Evolutionary conservation across 2,888 invertebrate genomes (phyloP).

Genomic region (Sturmia bella): DNA sequence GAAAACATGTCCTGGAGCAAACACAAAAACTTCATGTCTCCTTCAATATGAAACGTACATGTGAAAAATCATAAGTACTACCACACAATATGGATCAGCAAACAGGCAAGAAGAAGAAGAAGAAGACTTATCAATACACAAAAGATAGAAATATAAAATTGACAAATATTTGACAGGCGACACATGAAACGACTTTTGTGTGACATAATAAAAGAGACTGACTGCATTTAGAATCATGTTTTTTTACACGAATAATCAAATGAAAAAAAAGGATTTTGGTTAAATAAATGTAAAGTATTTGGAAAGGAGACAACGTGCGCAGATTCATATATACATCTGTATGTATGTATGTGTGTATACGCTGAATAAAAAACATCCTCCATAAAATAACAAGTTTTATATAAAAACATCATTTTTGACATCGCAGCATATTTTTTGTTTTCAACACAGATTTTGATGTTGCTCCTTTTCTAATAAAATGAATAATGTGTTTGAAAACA

Average conservation of each 20-base stretch:
- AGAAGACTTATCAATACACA: constrained; percentile 15
- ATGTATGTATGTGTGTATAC: not conserved
- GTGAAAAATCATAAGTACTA: constrained; percentile 31
- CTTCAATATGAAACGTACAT: constrained; percentile 1
- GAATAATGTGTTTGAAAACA: constrained; percentile 40
- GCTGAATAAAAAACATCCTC: constrained; percentile 32
- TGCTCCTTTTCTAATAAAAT: constrained; percentile 41
- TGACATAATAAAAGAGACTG: constrained; percentile 23
- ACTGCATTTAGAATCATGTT: not conserved
- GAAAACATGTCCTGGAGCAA: constrained; percentile 50
- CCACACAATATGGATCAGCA: constrained; percentile 9
- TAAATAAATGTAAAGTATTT: constrained; percentile 54
- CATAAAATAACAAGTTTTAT: constrained; percentile 65
- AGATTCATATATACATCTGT: no score
- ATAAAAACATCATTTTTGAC: constrained; percentile 57
- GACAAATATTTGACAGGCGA: constrained; percentile 68
- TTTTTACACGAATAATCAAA: not conserved
- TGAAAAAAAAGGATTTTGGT: constrained; percentile 50
- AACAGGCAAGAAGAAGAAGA: not conserved
- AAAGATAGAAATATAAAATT: constrained; percentile 54
- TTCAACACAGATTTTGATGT: constrained; percentile 13
- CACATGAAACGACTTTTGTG: constrained; percentile 63
- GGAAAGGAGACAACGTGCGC: constrained; percentile 7
- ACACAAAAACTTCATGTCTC: not conserved
- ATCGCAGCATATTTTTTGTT: constrained; percentile 37